Evolutionary conservation across 2,888 invertebrate genomes (phyloP), one percentile per base, ranked within the genome.

Genomic region (Diadromus collaris): DNA sequence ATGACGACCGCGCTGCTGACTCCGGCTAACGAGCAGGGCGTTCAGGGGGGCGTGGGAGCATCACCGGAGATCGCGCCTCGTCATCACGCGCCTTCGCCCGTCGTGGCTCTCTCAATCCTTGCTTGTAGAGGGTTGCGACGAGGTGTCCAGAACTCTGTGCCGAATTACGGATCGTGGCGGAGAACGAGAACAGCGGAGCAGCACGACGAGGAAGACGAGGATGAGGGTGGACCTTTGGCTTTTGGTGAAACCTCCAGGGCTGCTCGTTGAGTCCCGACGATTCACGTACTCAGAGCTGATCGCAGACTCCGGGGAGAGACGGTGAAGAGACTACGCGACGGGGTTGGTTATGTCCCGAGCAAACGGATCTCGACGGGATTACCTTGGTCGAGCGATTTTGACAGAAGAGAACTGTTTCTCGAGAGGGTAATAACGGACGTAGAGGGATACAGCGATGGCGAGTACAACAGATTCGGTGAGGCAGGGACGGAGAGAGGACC

Each of bases 1-100:
- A 90, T 90, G 90, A 90, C 89, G 90, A 89, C 88, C 88, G 79
- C 84, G 87, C 87, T 91, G 90, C 90, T 91, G 90, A 91, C 89
- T 90, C 86, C 78, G 89, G 88, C 87, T 91, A 91, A 91, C 90
- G 90, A 91, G 90, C 89, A 82, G 88, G 89, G 89, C 89, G 89
- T 89, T 85, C 78, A 86, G 78, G 81, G 63, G 88, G 89, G 89
- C 88, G 89, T 89, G 90, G 87, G 88, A 89, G 78, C 70, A 78
- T 86, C 85, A 80, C 69, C 85, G 82, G 87, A 87, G 88, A 90
- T 90, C 89, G 88, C 89, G 90, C 90, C 86, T 88, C 88, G 90
- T 90, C 90, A 90, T 90, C 90, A 86, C 86, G 82, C 78, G 84
- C 81, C 81, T 72, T 60, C 64, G 74, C 76, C 68, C 56, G 56